Conservation (phyloP, 2,797 vertebrate species). For the Stomatorhinus walkeri region DNA sequence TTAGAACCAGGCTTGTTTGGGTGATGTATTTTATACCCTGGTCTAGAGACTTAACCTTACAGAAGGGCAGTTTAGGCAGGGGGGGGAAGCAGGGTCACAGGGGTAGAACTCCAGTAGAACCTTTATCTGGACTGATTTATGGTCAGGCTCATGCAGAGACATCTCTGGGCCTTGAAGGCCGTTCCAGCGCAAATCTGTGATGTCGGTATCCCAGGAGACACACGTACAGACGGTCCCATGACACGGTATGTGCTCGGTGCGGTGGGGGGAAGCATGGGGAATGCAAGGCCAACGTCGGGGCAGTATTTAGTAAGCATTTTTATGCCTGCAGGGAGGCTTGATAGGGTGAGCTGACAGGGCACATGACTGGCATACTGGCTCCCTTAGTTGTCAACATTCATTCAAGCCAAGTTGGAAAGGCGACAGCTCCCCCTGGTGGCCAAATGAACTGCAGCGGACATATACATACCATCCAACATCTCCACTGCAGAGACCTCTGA, state of each 20-base stretch:
- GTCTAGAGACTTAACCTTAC: neutral
- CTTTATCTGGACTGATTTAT: conserved; percentile 36
- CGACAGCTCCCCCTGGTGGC: neutral
- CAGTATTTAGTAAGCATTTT: neutral
- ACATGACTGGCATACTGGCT: neutral
- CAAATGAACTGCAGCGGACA: neutral
- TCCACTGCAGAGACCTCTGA: neutral
- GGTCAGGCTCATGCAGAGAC: conserved; percentile 18
- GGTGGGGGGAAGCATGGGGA: conserved; percentile 10
- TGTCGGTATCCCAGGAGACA: conserved; percentile 34
- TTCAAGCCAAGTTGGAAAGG: neutral
- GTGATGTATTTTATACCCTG: conserved; percentile 25
- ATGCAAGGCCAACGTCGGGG: conserved; percentile 15
- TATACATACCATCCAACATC: neutral
- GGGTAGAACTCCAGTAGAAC: conserved; percentile 13
- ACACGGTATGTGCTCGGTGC: neutral
- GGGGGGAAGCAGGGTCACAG: neutral
- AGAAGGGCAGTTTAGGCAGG: neutral
- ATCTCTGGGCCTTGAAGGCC: conserved; percentile 21
- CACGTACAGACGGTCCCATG: conserved; percentile 29
- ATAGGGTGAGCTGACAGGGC: neutral
- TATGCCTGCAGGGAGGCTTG: neutral
- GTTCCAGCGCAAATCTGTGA: conserved; percentile 28
- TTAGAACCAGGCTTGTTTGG: conserved; percentile 34
- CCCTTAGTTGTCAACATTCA: neutral